These are phyloP conservation scores for Tretioscincus oriximinensis DNA, from an alignment of 2,113 vertebrate genomes.

Conservation along the genomic window DNA sequence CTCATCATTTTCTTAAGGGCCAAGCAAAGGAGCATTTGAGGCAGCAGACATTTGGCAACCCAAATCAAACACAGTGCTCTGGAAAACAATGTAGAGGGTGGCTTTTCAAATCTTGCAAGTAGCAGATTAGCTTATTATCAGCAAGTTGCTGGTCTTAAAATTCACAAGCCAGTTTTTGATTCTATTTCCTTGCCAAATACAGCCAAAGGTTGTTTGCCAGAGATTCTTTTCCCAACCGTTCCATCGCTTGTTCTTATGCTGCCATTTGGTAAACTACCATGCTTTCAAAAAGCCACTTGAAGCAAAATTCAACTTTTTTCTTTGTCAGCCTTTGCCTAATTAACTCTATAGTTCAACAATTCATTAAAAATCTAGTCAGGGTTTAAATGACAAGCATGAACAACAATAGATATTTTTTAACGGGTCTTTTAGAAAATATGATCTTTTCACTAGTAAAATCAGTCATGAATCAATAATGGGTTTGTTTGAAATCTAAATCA, in stretches of 20 bases:
- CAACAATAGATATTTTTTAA: not conserved
- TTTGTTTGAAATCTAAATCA: too few species aligned
- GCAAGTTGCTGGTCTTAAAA: not conserved
- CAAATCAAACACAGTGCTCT: fast-evolving
- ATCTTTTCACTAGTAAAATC: not conserved
- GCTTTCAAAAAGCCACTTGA: not conserved
- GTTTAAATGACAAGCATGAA: too few species aligned
- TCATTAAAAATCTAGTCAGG: not conserved
- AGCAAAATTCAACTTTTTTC: conserved; percentile 40
- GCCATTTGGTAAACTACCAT: conserved; percentile 31
- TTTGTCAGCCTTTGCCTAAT: conserved; percentile 41
- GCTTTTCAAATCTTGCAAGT: not conserved
- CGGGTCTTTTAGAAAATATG: not conserved
- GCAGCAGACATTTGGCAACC: fast-evolving
- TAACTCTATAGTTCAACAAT: not conserved
- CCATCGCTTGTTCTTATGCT: conserved; percentile 33
- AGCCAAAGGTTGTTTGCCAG: conserved; percentile 17
- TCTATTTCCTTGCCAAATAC: not conserved
- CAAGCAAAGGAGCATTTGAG: not conserved
- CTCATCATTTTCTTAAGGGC: not conserved
- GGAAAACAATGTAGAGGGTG: not conserved
- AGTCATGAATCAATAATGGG: not conserved
- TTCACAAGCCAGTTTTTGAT: not conserved
- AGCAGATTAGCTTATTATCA: not conserved
- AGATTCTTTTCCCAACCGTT: conserved; percentile 28